Evolutionary conservation across 2,113 vertebrate genomes (phyloP), one percentile per base, ranked within the genome.

Genomic region (Lota lota): DNA sequence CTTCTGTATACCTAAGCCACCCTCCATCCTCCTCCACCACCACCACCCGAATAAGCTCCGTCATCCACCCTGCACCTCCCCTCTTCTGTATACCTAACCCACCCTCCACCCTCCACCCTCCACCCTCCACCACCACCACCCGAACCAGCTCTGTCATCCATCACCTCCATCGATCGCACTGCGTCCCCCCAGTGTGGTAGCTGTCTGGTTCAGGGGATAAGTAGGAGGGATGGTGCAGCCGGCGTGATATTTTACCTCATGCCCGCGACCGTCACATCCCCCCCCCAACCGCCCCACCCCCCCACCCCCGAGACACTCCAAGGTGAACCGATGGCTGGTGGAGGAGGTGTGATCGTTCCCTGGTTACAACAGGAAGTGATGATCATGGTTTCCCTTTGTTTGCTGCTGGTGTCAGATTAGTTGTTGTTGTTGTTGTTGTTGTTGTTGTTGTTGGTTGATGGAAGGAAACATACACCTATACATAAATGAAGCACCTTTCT

Each of bases 131-230:
- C 53, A 17, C 53, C 53, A 56, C n/a, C 53, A 56, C n/a, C 77
- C 64, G 72, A 68, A 59, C 70, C 76, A 73, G 74, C 64, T 77
- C 80, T 11, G 40, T 47, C 78, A 88, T 90, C 87, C 79, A 85
- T 86, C 87, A 86, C 63, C 50, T 66, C 73, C 65, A 90, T 89
- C 64, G 86, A 89, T 89, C 81, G 67, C 22, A 63, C 73, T 83
- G 68, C 69, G 68, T 68, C 16, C 15, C 18, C 53, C 53, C 57
- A 61, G 61, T 71, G 77, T 75, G 82, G 75, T 82, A 83, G 76
- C 80, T 85, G 81, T 85, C 82, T 82, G 70, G 79, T 85, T 76
- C 68, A 78, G 18, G 75, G 76, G 76, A 77, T 86, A 90, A 89
- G 81, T 83, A 79, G 73, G 80, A 83, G 79, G 65, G 76, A 86